Evolutionary conservation across 2,113 vertebrate genomes (phyloP), one percentile per base, ranked within the genome.

Genomic region (Cavia porcellus): DNA sequence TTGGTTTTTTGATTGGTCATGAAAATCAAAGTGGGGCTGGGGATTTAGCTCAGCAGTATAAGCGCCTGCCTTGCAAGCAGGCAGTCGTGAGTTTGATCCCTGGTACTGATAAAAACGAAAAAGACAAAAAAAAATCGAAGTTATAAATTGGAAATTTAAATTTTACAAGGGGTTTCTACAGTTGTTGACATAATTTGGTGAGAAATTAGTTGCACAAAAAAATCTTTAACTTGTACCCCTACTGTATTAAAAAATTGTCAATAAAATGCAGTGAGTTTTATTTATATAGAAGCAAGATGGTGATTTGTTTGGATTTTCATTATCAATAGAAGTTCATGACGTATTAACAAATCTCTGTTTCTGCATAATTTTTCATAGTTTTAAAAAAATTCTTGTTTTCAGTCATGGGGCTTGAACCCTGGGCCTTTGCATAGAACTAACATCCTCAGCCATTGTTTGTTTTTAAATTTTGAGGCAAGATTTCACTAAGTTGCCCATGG

Each of bases 261-360:
- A 77, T 59, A 90, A 96, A 96, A 82, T 95, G 50, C 15, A 82
- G 28, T 92, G 25, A 68, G 3, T 82, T 93, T 91, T 62, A 64
- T 62, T 94, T 22, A 57, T 94, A 7, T 35, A 83, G 28, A 94
- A 92, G 32, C 50, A 93, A 90, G 17, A 12, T 35, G 13, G 52
- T 87, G 70, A 84, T 79, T 88, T 14, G 2, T 87, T 28, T 72
- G 19, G 10, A 47, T 95, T 57, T 82, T 96, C 24, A 28, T 90
- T 94, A 57, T 45, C 35, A 89, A 11, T 86, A 70, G 50, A 86
- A 96, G 89, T 32, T 61, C 47, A 75, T 57, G 3, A 24, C 80
- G 0, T 88, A 86, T 90, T 57, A 86, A 55, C 22, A 95, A 79
- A 20, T 79, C 38, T 77, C 38, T 91, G 1, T 91, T 7, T 79